Evolutionary conservation across 2,113 vertebrate species (phyloP).

Genomic region (Hippocampus comes): DNA sequence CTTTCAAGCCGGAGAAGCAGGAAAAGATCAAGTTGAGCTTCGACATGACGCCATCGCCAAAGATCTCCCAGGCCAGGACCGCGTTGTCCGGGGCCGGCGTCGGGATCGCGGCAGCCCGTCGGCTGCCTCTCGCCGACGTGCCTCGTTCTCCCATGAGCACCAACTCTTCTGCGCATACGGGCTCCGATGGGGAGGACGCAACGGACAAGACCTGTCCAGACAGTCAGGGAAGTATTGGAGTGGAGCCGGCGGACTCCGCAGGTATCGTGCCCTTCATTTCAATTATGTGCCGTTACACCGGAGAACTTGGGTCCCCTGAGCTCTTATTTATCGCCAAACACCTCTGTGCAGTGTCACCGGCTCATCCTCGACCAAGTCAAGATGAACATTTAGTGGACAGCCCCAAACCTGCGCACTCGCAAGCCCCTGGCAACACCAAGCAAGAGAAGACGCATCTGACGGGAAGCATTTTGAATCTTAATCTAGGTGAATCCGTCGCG

Average conservation of each 20-base stretch:
- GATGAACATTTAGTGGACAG: conserved; percentile 82
- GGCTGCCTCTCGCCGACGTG: conserved; percentile 84
- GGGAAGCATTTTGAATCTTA: conserved; percentile 95
- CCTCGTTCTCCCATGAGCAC: conserved; percentile 96
- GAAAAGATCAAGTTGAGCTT: conserved; percentile 97
- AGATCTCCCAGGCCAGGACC: conserved; percentile 85
- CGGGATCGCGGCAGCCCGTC: conserved; percentile 65
- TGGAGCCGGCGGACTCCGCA: conserved; percentile 90
- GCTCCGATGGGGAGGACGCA: conserved; percentile 89
- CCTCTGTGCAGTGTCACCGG: conserved; percentile 78
- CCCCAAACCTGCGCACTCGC: conserved; percentile 87
- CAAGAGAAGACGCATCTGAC: conserved; percentile 82
- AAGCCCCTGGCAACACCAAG: conserved; percentile 78
- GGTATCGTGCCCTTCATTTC: conserved; percentile 58
- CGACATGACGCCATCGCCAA: conserved; percentile 92
- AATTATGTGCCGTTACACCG: not conserved
- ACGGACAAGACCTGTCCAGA: conserved; percentile 80
- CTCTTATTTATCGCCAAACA: not conserved
- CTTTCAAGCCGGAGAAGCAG: conserved; percentile 87
- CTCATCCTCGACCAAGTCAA: conserved; percentile 77
- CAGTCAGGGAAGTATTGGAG: conserved; percentile 85
- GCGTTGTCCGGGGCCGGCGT: conserved; percentile 65
- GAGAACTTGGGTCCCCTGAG: not conserved
- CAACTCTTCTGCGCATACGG: conserved; percentile 92
- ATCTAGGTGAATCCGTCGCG: conserved; percentile 82